Conservation (phyloP, 2,113 vertebrate genomes). For the Syrmaticus mikado region DNA sequence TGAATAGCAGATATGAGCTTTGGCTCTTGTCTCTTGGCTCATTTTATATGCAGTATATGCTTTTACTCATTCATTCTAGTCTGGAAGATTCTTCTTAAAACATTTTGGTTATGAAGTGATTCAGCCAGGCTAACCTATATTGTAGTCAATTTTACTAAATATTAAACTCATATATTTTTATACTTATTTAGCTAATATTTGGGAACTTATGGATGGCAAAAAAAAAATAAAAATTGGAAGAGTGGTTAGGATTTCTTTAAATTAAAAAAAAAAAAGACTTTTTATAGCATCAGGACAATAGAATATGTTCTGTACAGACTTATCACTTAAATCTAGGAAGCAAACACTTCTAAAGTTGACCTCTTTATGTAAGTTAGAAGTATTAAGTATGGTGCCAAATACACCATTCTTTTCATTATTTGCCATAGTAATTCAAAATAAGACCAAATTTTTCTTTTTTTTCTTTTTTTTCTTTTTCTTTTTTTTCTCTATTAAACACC, state of each 20-base stretch:
- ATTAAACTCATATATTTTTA: background rate
- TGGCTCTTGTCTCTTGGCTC: background rate
- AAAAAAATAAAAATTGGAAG: background rate
- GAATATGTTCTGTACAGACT: background rate
- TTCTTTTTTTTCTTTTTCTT: background rate
- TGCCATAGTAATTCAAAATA: background rate
- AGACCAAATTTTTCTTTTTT: background rate
- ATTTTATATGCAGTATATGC: background rate
- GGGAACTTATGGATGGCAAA: background rate
- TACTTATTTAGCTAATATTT: background rate
- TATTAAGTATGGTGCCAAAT: background rate
- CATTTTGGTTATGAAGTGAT: background rate
- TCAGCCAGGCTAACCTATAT: background rate
- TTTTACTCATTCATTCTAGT: background rate
- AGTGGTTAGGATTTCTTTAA: background rate
- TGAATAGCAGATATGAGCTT: background rate
- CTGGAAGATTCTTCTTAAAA: background rate
- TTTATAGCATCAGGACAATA: background rate
- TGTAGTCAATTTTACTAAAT: background rate
- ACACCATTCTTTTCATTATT: background rate
- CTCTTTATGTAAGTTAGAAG: background rate
- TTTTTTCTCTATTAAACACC: background rate
- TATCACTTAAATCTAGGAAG: background rate
- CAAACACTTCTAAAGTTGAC: background rate
- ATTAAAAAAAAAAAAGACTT: background rate